These are phyloP conservation scores for Bugula neritina DNA, from an alignment of 2,888 invertebrate species.

Conservation along the genomic window DNA sequence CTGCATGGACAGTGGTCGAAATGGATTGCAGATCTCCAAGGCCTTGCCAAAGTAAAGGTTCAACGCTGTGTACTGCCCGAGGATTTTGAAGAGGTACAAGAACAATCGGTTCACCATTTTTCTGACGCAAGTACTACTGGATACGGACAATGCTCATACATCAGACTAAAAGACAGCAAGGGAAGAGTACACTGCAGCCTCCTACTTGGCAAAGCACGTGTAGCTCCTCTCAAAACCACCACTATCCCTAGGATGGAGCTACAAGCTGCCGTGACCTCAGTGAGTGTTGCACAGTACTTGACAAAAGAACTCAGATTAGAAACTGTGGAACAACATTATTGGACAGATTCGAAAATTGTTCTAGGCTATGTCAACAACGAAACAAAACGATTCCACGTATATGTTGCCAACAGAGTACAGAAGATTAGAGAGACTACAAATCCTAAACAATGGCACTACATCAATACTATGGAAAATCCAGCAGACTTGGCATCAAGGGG, in stretches of 20 bases:
- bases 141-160: neutral
- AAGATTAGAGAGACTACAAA: no score
- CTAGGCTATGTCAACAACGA: slow-evolving; percentile 27
- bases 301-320: slow-evolving; percentile 15
- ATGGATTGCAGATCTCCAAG: neutral
- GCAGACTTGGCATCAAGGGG: slow-evolving; percentile 28
- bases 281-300: no score
- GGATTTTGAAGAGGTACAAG: neutral
- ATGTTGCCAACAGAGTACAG: slow-evolving; percentile 25
- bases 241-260: neutral
- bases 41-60: neutral
- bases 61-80: neutral
- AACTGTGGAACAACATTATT: neutral
- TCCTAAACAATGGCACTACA: no score
- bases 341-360: no score
- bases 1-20: neutral
- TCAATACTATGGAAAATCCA: slow-evolving; percentile 14
- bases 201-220: neutral
- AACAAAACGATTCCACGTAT: slow-evolving; percentile 27
- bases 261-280: no score
- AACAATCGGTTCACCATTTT: neutral
- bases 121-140: neutral
- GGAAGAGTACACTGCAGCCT: neutral
- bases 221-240: neutral
- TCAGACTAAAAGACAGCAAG: neutral